Evolutionary conservation across 2,113 vertebrate genomes (phyloP).

Genomic region (Pitta sordida): DNA sequence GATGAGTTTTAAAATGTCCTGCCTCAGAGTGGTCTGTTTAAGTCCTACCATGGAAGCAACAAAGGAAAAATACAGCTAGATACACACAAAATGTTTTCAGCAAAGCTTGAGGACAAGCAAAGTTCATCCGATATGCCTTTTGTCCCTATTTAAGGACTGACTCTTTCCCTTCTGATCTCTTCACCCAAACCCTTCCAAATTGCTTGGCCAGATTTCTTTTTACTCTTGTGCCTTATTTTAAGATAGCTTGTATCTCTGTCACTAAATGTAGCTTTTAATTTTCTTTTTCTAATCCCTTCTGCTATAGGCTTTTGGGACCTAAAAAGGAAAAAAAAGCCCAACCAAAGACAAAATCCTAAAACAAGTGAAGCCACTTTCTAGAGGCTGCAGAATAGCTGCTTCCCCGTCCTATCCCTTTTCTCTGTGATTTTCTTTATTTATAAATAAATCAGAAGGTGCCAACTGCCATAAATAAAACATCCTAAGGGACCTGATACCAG

Average conservation of each 20-base stretch:
- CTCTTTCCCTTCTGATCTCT: not conserved
- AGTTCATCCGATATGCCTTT: not conserved
- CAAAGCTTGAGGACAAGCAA: not conserved
- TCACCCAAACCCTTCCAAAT: not conserved
- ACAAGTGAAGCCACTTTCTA: not conserved
- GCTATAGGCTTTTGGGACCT: not conserved
- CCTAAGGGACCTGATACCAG: not conserved
- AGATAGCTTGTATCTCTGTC: not conserved
- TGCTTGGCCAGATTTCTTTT: not conserved
- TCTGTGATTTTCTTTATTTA: not conserved
- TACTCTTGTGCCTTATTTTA: not conserved
- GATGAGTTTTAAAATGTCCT: not conserved
- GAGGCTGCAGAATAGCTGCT: not conserved
- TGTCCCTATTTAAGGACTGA: not conserved
- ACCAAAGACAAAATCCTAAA: not conserved
- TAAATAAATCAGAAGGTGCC: slow-evolving; percentile 14
- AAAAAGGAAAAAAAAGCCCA: not conserved
- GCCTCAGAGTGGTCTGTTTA: not conserved
- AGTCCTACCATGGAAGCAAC: not conserved
- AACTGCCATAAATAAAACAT: slow-evolving; percentile 33
- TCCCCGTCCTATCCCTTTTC: slow-evolving; percentile 14
- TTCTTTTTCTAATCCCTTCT: not conserved
- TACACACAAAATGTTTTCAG: not conserved
- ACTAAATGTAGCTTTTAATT: not conserved
- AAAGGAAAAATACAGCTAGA: not conserved